Base-by-base conservation (phyloP, 2,113 vertebrate species). In the Nannobrachium achirus region DNA sequence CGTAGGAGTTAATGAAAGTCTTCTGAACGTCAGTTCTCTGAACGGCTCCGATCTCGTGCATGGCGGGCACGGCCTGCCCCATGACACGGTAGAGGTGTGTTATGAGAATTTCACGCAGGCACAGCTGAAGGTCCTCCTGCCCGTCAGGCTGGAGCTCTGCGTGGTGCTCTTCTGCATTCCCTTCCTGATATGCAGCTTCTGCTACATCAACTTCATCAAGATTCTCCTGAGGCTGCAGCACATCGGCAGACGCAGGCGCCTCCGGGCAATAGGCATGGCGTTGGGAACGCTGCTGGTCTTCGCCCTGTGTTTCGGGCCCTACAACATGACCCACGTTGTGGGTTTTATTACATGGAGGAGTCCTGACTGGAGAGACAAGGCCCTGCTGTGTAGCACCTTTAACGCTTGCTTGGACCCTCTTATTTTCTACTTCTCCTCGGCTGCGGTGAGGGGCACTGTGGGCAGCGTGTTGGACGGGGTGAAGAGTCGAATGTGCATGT, bases 401-500 rank as follows among this genome's bases (percentile, higher is more conserved):
- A 97, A 97, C 0, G 91, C 95, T 38, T 92, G 92, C 19, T 81
- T 97, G 16, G 96, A 97, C 71, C 96, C 96, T 0, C 46, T 97
- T 3, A 94, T 97, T 25, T 96, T 97, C 86, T 97, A 97, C 64
- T 93, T 96, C 64, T 95, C 96, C 0, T 96, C 95, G 0, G 85
- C 93, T 0, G 93, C 92, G 0, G 86, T 97, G 52, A 89, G 94
- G 52, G 83, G 75, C 6, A 83, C 73, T 0, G 87, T 95, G 33
- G 78, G 81, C 0, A 61, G 74, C 0, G 41, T 94, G 58, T 56
- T 71, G 1, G 6, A 79, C 64, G 84, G 70, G 40, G 15, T 89
- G 0, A 62, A 80, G 50, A 11, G 44, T 3, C 55, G 40, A 16
- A 40, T 92, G 52, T 82, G 76, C 67, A 4, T 70, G 62, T 67